A percentile compares a stretch with the other conserved stretches of the same genome.
phyloP scores from a whole-genome alignment of 2,797 vertebrate species.

The Peromyscus melanophrys region DNA sequence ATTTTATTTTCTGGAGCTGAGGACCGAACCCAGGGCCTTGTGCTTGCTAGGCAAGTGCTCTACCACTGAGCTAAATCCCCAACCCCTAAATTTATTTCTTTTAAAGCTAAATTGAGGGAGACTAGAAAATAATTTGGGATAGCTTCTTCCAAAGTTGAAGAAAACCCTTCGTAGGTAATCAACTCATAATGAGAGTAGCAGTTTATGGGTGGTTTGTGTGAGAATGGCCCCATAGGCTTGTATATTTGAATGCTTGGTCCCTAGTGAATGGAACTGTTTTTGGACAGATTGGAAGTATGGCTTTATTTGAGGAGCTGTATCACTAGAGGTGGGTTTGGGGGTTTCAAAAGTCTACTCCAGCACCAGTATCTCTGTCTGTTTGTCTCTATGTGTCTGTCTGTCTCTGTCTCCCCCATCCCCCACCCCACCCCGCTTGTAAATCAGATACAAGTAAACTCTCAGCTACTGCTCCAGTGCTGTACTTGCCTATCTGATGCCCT shows the following conservation, averaged over 20 bases:
- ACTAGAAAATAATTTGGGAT: background rate
- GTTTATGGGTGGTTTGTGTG: background rate
- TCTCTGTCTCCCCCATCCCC: background rate
- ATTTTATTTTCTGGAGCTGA: no score
- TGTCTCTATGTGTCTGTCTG: background rate
- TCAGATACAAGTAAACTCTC: background rate
- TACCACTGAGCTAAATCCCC: no score
- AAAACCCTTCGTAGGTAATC: background rate
- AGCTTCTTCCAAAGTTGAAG: background rate
- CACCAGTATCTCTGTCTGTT: background rate
- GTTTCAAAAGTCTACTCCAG: background rate
- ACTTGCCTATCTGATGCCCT: background rate
- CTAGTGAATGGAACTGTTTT: background rate
- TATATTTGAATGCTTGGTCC: background rate
- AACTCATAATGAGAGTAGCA: background rate
- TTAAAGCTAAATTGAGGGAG: conserved; percentile 24
- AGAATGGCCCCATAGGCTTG: background rate
- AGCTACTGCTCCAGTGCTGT: background rate
- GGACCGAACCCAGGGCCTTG: no score
- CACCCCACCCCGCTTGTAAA: no score
- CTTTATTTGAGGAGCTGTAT: background rate
- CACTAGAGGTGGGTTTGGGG: background rate
- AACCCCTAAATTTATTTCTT: background rate
- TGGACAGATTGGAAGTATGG: background rate
- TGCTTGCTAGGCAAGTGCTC: no score